phyloP scores from a whole-genome alignment of 2,113 vertebrate species.

The Platysteira castanea region DNA sequence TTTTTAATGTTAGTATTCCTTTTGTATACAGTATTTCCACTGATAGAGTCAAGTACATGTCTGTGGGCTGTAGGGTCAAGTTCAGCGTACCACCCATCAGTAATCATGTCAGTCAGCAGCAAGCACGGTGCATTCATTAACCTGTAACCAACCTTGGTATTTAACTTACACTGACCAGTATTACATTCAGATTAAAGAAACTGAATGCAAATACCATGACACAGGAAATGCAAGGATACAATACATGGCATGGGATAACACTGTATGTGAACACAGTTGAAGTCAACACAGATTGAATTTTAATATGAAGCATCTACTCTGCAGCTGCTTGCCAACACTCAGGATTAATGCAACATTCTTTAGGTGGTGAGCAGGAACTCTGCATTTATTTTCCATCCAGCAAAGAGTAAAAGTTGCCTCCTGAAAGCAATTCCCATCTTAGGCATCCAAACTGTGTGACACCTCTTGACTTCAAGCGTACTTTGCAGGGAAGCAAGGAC shows the following conservation, averaged over 20 bases:
- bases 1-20: not conserved
- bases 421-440: not conserved
- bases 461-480: not conserved
- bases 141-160: not conserved
- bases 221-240: not conserved
- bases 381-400: not conserved
- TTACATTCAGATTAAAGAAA: not conserved
- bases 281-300: constrained; percentile 9
- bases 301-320: constrained; percentile 2
- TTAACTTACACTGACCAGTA: not conserved
- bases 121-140: not conserved
- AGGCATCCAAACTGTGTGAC: not conserved
- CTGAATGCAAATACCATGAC: not conserved
- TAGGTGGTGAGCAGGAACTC: not conserved
- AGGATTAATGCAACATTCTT: not conserved
- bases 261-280: not conserved
- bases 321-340: not conserved
- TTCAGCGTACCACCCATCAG: not conserved
- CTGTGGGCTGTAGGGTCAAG: not conserved
- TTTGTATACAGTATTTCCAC: not conserved
- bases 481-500: not conserved
- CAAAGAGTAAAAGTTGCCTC: not conserved
- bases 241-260: not conserved
- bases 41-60: not conserved
- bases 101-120: not conserved